Evolutionary conservation across 2,888 invertebrate species (phyloP), one percentile per base, ranked within the genome.

Genomic region (Monoplex corrugatus): DNA sequence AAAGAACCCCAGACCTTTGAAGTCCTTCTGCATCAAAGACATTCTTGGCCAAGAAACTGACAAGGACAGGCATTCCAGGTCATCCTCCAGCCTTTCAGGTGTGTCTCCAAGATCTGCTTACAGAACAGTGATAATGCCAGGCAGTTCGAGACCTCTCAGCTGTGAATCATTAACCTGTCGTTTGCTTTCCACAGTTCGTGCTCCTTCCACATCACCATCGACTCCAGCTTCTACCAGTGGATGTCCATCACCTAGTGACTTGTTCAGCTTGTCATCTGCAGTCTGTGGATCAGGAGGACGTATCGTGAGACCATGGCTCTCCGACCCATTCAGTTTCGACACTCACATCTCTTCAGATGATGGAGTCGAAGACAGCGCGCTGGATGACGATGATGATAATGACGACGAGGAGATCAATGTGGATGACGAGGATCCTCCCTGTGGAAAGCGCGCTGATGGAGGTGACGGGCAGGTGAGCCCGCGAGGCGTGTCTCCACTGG

Each of bases 401-500:
- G 43, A 43, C 5, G 93, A 93, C 1, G 84, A 84, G 87, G 89
- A 89, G 63, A 87, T 87, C 38, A 87, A 75, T 38, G 91, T 89
- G 68, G 91, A 91, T 68, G 91, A 91, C 44, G 91, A 90, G 28
- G 90, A 88, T 32, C 89, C 89, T 45, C 82, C 57, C 63, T n/a
- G 82, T 38, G 83, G 84, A 57, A 13, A n/a, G 88, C n/a, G 57
- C 44, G 45, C 2, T 8, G 43, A n/a, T 23, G 40, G 40, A 8
- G 43, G 6, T 57, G 88, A 90, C 38, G 57, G 57, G 57, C 19
- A 1, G 38, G n/a, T n/a, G n/a, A n/a, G 3, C 45, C 91, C 90
- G 86, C 90, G 90, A 40, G 82, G n/a, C 63, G 94, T 93, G 38
- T 98, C 98, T 2, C 99, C 98, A 0, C 97, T 99, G 92, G 99